Evolutionary conservation across 2,113 vertebrate genomes (phyloP).

Genomic region (Pterocles burchelli): DNA sequence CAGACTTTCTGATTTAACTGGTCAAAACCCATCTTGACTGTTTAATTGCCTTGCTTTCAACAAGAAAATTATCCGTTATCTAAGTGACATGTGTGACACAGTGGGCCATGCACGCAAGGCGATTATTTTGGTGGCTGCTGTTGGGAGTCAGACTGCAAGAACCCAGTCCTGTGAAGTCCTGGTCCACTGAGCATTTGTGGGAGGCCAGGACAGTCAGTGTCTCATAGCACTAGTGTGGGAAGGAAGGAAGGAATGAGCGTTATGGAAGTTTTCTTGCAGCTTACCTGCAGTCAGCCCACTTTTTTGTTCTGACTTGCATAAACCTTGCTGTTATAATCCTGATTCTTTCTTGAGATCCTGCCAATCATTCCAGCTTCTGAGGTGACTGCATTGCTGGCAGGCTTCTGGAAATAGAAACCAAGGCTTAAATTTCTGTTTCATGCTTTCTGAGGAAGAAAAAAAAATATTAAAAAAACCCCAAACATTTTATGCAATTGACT

Average conservation of each 20-base stretch:
- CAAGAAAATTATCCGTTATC: not conserved
- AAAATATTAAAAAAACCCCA: not conserved
- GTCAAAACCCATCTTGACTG: conserved; percentile 14
- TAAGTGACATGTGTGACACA: not conserved
- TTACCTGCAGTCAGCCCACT: not conserved
- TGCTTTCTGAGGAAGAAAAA: not conserved
- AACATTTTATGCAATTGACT: not conserved
- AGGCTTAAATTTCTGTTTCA: conserved; percentile 27
- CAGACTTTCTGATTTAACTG: conserved; percentile 12
- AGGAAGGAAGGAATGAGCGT: not conserved
- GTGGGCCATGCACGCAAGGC: not conserved
- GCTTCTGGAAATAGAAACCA: not conserved
- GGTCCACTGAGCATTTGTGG: not conserved
- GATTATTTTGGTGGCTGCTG: not conserved
- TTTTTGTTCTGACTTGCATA: conserved; percentile 30
- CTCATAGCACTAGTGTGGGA: not conserved
- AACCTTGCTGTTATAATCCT: not conserved
- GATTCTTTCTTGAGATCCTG: conserved; percentile 5
- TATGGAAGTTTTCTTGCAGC: not conserved
- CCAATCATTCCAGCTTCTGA: not conserved
- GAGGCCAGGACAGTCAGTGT: not conserved
- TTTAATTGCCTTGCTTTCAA: conserved; percentile 12
- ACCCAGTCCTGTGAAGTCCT: not conserved
- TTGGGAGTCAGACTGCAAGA: not conserved
- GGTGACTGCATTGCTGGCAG: not conserved